Evolutionary conservation across 2,797 vertebrate genomes (phyloP).

Genomic region (Bradypus variegatus): DNA sequence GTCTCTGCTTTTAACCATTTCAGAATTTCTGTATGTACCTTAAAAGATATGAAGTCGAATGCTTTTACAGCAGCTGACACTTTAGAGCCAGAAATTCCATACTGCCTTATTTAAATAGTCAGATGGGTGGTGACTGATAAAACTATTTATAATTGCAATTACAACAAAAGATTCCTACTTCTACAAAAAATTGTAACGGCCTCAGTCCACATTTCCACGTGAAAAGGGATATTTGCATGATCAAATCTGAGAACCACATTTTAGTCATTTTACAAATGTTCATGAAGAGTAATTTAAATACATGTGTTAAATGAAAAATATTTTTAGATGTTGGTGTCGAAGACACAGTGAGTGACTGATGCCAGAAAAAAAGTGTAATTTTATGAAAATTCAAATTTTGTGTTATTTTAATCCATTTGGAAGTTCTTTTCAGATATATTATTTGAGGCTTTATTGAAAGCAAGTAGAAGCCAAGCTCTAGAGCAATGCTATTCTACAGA

Average conservation of each 20-base stretch:
- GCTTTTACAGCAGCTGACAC: not conserved
- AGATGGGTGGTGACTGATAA: slow-evolving; percentile 4
- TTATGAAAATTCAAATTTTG: slow-evolving; percentile 58
- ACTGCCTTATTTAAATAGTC: slow-evolving; percentile 5
- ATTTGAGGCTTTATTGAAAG: slow-evolving; percentile 26
- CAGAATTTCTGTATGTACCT: not conserved
- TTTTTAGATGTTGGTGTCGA: slow-evolving; percentile 61
- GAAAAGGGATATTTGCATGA: slow-evolving; percentile 62
- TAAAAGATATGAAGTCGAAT: slow-evolving; percentile 20
- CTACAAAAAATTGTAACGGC: slow-evolving; percentile 37
- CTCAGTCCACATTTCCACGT: slow-evolving; percentile 42
- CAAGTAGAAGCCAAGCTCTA: not conserved
- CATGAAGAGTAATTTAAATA: slow-evolving; percentile 61
- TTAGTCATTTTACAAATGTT: slow-evolving; percentile 68
- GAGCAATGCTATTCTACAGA: not conserved
- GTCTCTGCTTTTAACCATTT: slow-evolving; percentile 15
- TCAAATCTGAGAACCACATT: slow-evolving; percentile 59
- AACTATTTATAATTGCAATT: slow-evolving; percentile 39
- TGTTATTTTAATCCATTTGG: slow-evolving; percentile 43
- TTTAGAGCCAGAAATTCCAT: slow-evolving; percentile 25
- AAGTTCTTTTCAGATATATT: slow-evolving; percentile 30
- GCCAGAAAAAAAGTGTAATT: slow-evolving; percentile 58
- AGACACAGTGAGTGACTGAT: slow-evolving; percentile 66
- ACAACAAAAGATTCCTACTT: slow-evolving; percentile 28
- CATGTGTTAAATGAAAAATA: slow-evolving; percentile 63